Conservation (phyloP, 2,113 vertebrate species). For the Rhea pennata region DNA sequence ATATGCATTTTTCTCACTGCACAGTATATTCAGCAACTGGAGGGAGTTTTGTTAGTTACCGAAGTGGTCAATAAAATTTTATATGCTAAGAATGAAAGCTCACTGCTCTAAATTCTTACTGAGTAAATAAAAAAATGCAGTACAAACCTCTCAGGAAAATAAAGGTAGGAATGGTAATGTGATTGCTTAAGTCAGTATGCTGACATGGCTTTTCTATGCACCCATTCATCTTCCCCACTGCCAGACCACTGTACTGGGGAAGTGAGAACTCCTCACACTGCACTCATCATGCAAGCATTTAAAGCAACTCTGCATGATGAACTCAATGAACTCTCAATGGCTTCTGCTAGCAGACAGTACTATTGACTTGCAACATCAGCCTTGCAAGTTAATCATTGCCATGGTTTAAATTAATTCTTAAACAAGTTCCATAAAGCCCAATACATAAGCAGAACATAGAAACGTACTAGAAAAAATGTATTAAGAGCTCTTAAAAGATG, state of each 20-base stretch:
- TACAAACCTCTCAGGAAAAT: neutral
- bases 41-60: neutral
- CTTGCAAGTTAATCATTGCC: neutral
- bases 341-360: neutral
- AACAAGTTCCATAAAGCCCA: neutral
- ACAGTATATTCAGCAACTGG: neutral
- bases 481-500: neutral
- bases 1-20: neutral
- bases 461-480: neutral
- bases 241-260: neutral
- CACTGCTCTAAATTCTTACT: neutral
- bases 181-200: neutral
- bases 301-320: neutral
- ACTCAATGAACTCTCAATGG: neutral
- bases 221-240: neutral
- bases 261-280: neutral
- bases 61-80: neutral
- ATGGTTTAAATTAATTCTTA: neutral
- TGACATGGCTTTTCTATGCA: neutral
- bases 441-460: neutral
- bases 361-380: neutral
- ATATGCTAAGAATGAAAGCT: no score
- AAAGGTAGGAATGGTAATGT: neutral
- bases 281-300: neutral
- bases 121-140: neutral